Base-by-base conservation (phyloP, 2,888 invertebrate species). In the Drosophila subsilvestris region DNA sequence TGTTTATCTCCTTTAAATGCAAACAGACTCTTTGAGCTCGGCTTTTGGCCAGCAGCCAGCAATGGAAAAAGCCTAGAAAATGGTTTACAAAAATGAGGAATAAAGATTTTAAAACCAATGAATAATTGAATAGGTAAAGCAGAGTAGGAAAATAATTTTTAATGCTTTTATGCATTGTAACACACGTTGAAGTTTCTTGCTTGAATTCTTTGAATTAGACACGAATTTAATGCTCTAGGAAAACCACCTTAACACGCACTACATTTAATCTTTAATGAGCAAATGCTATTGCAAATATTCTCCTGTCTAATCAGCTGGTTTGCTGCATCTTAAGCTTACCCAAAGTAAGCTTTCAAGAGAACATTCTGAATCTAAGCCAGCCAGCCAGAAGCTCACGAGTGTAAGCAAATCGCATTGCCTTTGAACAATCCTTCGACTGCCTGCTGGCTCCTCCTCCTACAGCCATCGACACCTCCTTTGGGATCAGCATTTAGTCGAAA, bases 401-500 rank as follows among this genome's bases (percentile, higher is more conserved):
- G 42, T 57, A 27, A 68, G 61, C 50, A 58, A 37, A 54, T 62
- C 62, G 68, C 72, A 27, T 54, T 48, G 47, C 10, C 54, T 43
- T 10, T 32, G 32, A 32, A 32, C 32, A 56, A 51, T 53, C 58
- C 32, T 75, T 84, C 66, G 63, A 0, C 25, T 48, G 20, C 17
- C 44, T 17, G 42, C 18, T 17, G 17, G n/a, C 17, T 17, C 14
- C 17, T 17, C 22, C n/a, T 0, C 4, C 25, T 22, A 48, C 51
- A 73, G 48, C 29, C 32, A 49, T 44, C 62, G 61, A 70, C 66
- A 32, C 66, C 37, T 48, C 75, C 69, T 71, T 25, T 18, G 54
- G 77, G 88, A 74, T 62, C 53, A 71, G 74, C 79, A 82, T 88
- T 83, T 83, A 86, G 88, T 83, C 59, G 77, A 67, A 74, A 79